Base-by-base conservation (phyloP, 1,140 invertebrate genomes). In the Xylocopa sonorina region DNA sequence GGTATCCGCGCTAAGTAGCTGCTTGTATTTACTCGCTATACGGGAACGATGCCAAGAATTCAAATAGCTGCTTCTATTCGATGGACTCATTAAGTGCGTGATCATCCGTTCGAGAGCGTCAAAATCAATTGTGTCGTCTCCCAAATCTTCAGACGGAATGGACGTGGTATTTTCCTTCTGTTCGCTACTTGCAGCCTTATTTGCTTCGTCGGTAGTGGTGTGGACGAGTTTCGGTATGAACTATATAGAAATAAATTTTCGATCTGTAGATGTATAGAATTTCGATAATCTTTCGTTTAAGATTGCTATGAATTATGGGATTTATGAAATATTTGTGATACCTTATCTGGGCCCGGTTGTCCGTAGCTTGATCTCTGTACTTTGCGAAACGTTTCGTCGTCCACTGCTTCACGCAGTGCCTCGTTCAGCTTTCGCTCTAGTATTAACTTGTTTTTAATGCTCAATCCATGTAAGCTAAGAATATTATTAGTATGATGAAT, bases 361-460 rank as follows among this genome's bases (percentile, higher is more conserved):
- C 95, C 95, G 88, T 96, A 96, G 84, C 95, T 96, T 88, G 95
- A 93, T 60, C 95, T 91, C 86, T 95, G 95, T 24, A 96, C 95
- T 91, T 95, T 95, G 57, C 94, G 92, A 80, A 95, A 96, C 2
- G 95, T 96, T 32, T 95, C 94, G 83, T 96, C 95, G 76, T 96
- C 94, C 3, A 95, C 92, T 0, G 95, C 95, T 89, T 96, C 95
- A 69, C 94, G 93, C 0, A 96, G 92, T 0, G 95, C 95, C 66
- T 94, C 94, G 80, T 95, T 95, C 48, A 96, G 84, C 51, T 88
- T 90, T 24, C 86, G 81, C 58, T 91, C 88, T 60, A 93, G 67
- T n/a, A 83, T 86, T 91, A 90, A 57, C 91, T 90, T 1, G 83
- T 86, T 78, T 89, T n/a, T n/a, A n/a, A n/a, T 89, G 46, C 86